A percentile compares a stretch with the other conserved stretches of the same genome.
phyloP scores from a whole-genome alignment of 2,888 invertebrate species.

The Euphydryas editha region DNA sequence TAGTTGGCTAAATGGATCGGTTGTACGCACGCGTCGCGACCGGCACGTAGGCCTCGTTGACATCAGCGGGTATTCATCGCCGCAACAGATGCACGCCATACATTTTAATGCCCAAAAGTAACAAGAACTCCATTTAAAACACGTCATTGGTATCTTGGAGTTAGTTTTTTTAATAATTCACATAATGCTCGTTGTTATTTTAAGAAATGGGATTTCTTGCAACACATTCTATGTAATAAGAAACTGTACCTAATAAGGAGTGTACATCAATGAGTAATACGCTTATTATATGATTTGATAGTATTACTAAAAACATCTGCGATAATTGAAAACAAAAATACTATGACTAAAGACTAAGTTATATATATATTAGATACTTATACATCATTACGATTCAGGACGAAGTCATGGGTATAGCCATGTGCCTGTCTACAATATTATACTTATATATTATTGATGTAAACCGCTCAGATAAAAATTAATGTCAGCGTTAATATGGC shows the following conservation, averaged over 20 bases:
- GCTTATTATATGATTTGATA: too few species aligned
- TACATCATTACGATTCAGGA: too few species aligned
- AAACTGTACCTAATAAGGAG: too few species aligned
- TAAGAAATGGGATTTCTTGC: background rate
- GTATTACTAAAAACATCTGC: too few species aligned
- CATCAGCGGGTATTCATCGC: constrained; percentile 6
- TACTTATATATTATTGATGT: too few species aligned
- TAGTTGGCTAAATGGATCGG: background rate
- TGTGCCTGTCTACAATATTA: too few species aligned
- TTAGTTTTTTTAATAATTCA: background rate
- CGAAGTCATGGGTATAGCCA: too few species aligned
- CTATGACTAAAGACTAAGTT: too few species aligned
- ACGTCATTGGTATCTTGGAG: background rate
- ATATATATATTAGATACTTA: too few species aligned
- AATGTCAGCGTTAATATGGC: background rate
- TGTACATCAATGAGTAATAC: too few species aligned
- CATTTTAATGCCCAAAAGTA: background rate
- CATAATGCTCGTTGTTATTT: background rate
- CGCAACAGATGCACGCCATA: background rate
- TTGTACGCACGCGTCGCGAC: background rate
- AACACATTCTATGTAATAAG: too few species aligned
- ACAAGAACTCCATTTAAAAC: background rate
- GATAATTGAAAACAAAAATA: too few species aligned
- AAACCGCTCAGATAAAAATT: background rate
- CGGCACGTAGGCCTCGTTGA: constrained; percentile 5